Evolutionary conservation across 1,140 invertebrate species (phyloP).

Genomic region (Drosophila aff.): DNA sequence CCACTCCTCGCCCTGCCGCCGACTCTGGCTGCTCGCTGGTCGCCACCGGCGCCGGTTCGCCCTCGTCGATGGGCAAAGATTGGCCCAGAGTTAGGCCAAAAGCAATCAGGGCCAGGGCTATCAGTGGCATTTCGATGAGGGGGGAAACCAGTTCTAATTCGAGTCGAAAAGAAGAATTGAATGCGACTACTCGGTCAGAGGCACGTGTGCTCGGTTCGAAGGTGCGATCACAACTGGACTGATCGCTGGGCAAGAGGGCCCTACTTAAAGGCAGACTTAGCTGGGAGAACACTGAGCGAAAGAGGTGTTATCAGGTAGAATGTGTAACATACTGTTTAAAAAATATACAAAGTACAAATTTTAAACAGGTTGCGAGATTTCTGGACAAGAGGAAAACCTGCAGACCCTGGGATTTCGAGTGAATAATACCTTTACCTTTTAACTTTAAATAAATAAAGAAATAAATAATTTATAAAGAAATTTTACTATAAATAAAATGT

Average conservation of each 20-base stretch:
- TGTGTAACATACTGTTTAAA: too few relatives aligned
- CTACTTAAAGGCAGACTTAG: slow-evolving; percentile 62
- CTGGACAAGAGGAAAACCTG: too few relatives aligned
- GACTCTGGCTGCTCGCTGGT: slow-evolving; percentile 8
- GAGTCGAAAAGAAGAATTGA: background rate
- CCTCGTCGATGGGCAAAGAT: slow-evolving; percentile 54
- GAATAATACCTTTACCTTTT: too few relatives aligned
- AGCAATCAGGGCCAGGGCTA: slow-evolving; percentile 38
- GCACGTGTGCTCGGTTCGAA: slow-evolving; percentile 44
- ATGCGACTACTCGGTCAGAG: background rate
- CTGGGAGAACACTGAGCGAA: slow-evolving; percentile 3
- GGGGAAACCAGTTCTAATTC: slow-evolving; percentile 60
- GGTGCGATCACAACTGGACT: slow-evolving; percentile 60
- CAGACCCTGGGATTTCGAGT: background rate
- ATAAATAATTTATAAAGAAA: too few relatives aligned
- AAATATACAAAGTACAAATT: background rate
- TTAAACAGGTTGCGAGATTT: too few relatives aligned
- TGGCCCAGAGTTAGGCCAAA: slow-evolving; percentile 38
- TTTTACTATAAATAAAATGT: too few relatives aligned
- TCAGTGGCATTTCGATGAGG: slow-evolving; percentile 40
- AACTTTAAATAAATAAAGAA: too few relatives aligned
- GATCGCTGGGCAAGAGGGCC: slow-evolving; percentile 23
- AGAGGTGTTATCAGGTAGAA: background rate
- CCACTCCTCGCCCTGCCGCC: slow-evolving; percentile 43
- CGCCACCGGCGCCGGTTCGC: slow-evolving; percentile 1